Evolutionary conservation across 2,113 vertebrate genomes (phyloP).

Genomic region (Podocnemis expansa): DNA sequence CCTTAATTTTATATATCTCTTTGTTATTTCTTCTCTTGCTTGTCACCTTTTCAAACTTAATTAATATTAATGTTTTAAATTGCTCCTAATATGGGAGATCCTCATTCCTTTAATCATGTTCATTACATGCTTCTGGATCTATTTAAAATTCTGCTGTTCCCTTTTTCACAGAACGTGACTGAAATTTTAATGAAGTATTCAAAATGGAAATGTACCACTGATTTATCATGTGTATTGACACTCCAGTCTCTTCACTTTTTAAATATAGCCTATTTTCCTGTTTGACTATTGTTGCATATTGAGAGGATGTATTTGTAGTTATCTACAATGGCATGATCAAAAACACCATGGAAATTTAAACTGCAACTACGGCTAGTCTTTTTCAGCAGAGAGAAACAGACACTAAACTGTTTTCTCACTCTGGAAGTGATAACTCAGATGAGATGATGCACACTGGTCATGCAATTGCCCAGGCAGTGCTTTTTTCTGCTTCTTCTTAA

Average conservation of each 20-base stretch:
- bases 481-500: too few species aligned
- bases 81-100: constrained; percentile 33
- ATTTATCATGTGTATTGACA: neutral
- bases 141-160: constrained; percentile 35
- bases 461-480: neutral
- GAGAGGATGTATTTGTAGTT: neutral
- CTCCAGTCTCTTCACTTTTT: neutral
- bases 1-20: constrained; percentile 17
- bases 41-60: constrained; percentile 33
- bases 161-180: constrained; percentile 27
- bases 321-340: neutral
- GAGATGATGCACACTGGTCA: neutral
- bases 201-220: neutral
- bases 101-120: constrained; percentile 45
- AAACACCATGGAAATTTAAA: neutral
- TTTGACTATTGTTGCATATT: neutral
- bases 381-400: neutral
- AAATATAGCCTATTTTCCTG: neutral
- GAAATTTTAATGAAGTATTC: constrained; percentile 50
- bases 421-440: neutral
- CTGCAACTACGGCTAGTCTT: neutral
- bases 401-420: neutral
- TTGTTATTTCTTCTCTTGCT: neutral
- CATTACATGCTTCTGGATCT: constrained; percentile 26
- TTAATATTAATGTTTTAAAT: constrained; percentile 63